Conservation (phyloP, 2,113 vertebrate species). For the Phycodurus eques region DNA sequence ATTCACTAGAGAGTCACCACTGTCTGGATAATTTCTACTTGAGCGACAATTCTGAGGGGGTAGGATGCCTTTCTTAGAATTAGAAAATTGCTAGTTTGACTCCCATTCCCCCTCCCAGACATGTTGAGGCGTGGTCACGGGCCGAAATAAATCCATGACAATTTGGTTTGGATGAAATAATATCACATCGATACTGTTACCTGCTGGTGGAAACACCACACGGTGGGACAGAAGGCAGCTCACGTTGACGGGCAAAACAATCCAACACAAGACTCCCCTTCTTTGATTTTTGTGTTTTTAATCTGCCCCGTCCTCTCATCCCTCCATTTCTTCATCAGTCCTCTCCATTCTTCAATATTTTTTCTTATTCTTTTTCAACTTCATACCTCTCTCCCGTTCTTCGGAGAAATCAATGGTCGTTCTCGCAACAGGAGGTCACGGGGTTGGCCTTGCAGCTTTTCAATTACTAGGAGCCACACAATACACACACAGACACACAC, state of each 20-base stretch:
- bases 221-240: not conserved
- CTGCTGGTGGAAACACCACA: not conserved
- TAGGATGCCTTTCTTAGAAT: not conserved
- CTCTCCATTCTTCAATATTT: conserved; percentile 5
- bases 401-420: conserved; percentile 69
- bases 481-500: conserved; percentile 18
- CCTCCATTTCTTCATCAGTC: not conserved
- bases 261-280: not conserved
- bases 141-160: not conserved
- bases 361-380: conserved; percentile 21
- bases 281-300: not conserved
- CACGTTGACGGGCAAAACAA: not conserved
- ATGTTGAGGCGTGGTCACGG: not conserved
- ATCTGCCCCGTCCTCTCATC: not conserved
- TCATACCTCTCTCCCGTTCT: conserved; percentile 26
- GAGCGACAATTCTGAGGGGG: not conserved
- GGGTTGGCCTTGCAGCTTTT: conserved; percentile 66
- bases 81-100: not conserved
- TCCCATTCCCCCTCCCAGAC: not conserved
- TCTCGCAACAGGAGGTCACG: conserved; percentile 73
- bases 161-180: not conserved
- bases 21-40: not conserved
- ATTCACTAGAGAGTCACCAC: not conserved
- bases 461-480: conserved; percentile 71
- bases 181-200: not conserved